Evolutionary conservation across 2,797 vertebrate species (phyloP).

Genomic region (Acanthurus lineatus): DNA sequence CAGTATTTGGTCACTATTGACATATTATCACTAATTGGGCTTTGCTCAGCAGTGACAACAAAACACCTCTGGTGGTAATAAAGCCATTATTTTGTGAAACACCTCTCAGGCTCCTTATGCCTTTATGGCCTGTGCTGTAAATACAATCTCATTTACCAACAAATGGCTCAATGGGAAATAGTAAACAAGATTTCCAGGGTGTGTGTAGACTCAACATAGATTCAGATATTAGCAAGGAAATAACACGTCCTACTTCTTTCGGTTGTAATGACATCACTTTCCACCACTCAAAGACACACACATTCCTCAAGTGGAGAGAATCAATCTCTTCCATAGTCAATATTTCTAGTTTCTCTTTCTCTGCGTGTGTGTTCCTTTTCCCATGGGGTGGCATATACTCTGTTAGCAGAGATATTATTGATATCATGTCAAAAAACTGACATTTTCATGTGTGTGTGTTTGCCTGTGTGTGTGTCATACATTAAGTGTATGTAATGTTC

Average conservation of each 20-base stretch:
- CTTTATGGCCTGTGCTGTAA: slow-evolving; percentile 73
- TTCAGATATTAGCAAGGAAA: slow-evolving; percentile 3
- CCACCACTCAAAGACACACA: neutral
- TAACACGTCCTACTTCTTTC: neutral
- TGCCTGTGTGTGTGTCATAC: slow-evolving; percentile 8
- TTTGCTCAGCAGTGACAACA: slow-evolving; percentile 70
- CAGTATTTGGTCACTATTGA: slow-evolving; percentile 60
- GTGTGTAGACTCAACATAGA: neutral
- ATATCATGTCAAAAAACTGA: neutral
- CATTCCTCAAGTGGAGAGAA: neutral
- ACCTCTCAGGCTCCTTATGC: slow-evolving; percentile 42
- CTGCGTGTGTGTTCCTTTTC: neutral
- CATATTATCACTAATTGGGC: slow-evolving; percentile 73
- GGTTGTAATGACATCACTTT: neutral
- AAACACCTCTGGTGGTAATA: slow-evolving; percentile 74
- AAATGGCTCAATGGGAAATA: slow-evolving; percentile 61
- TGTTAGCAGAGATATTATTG: neutral
- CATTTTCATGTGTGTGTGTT: neutral
- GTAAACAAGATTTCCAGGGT: slow-evolving; percentile 36
- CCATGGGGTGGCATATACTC: neutral
- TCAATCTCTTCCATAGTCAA: neutral
- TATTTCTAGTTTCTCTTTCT: neutral
- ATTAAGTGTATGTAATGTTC: neutral
- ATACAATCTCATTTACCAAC: slow-evolving; percentile 64
- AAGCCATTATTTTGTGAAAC: slow-evolving; percentile 79